phyloP scores from a whole-genome alignment of 2,888 invertebrate genomes.

The Nebria brevicollis region DNA sequence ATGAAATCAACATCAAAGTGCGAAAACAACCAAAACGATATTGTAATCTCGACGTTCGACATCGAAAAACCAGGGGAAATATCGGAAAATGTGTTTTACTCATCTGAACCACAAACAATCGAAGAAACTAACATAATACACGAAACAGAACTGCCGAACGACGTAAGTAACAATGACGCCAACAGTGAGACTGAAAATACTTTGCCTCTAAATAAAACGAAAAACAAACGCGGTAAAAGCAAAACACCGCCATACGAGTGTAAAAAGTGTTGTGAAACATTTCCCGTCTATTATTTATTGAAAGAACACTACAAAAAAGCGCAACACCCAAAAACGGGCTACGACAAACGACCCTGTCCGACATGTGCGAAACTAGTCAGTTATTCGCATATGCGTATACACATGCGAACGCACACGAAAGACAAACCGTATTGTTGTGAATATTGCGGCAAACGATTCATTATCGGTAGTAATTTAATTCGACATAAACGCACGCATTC shows the following conservation, averaged over 20 bases:
- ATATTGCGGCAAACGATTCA: slow-evolving; percentile 41
- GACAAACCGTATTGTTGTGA: slow-evolving; percentile 42
- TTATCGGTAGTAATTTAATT: slow-evolving; percentile 5
- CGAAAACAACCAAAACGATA: background rate
- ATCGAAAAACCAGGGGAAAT: background rate
- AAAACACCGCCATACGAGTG: slow-evolving; percentile 6
- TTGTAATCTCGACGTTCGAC: background rate
- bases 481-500: slow-evolving; percentile 6
- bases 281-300: background rate
- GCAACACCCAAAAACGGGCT: background rate
- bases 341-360: background rate
- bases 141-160: background rate
- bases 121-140: background rate
- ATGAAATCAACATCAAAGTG: too few relatives aligned
- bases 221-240: background rate
- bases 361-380: slow-evolving; percentile 10
- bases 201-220: too few relatives aligned
- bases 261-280: slow-evolving; percentile 6
- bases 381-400: slow-evolving; percentile 22
- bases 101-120: background rate
- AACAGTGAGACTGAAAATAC: background rate
- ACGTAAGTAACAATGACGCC: background rate
- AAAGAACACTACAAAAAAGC: slow-evolving; percentile 10
- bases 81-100: background rate
- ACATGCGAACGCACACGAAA: slow-evolving; percentile 43